phyloP scores from a whole-genome alignment of 2,888 invertebrate species.

The Lottia scabra region DNA sequence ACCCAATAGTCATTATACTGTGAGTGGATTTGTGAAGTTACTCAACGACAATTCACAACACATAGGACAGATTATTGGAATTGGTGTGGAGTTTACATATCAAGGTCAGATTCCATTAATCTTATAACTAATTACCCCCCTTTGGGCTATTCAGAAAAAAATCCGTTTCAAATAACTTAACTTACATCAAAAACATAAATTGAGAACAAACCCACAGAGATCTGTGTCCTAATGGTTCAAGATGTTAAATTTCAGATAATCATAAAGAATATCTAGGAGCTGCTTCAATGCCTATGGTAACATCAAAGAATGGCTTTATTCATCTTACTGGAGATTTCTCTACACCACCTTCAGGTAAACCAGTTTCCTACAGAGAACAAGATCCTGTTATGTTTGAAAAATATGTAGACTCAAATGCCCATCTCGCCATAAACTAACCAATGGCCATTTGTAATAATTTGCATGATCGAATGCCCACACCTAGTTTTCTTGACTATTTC shows the following conservation, averaged over 20 bases:
- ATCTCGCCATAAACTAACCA: no score
- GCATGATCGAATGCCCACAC: no score
- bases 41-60: constrained; percentile 16
- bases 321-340: neutral
- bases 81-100: constrained; percentile 2
- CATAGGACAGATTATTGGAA: constrained; percentile 16
- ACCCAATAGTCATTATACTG: constrained; percentile 10
- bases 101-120: neutral
- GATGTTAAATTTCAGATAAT: neutral
- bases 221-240: no score
- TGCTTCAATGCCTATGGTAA: neutral
- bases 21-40: constrained; percentile 16
- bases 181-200: no score
- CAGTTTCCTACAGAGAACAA: no score
- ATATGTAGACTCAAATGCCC: no score
- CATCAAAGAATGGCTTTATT: neutral
- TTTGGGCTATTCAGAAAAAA: no score
- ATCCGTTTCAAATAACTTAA: no score
- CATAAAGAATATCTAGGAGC: neutral
- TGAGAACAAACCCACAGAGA: no score
- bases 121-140: no score
- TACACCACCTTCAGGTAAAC: neutral
- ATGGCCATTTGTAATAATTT: no score
- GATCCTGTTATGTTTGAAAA: neutral
- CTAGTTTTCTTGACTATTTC: neutral